Base-by-base conservation (phyloP, 37 sponge, comb jelly and placozoan species). In the Chondrosia reniformis region DNA sequence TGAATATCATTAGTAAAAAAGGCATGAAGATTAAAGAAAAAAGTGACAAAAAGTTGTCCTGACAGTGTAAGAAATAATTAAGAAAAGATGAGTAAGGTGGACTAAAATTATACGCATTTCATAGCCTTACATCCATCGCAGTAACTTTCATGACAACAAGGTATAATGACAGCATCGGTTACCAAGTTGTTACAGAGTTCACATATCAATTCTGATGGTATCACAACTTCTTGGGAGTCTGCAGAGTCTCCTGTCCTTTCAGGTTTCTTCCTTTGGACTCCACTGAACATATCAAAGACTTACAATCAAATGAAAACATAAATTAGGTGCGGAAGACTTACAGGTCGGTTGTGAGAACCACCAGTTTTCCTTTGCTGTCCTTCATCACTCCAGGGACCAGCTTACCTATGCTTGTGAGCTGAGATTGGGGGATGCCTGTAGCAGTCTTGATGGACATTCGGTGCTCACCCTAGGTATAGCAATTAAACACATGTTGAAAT, bases 81-180 rank as follows among this genome's bases (percentile, higher is more conserved):
- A n/a, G n/a, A n/a, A n/a, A n/a, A n/a, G n/a, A n/a, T n/a, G n/a
- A n/a, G n/a, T n/a, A n/a, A n/a, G n/a, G n/a, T n/a, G n/a, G n/a
- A n/a, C n/a, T n/a, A n/a, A n/a, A n/a, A n/a, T n/a, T n/a, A n/a
- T n/a, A n/a, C n/a, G n/a, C n/a, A n/a, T n/a, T n/a, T n/a, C n/a
- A 9, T 25, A 63, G n/a, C 9, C 93, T 82, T 84, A 89, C 98
- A 97, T 25, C 89, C 95, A 80, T 97, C 94, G 77, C 98, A 97
- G 81, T 85, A 97, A 85, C 92, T 89, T 76, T 90, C 87, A 2
- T 81, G 74, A 76, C 98, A 97, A 80, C 98, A 97, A n/a, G 87
- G 83, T 22, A 87, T 93, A 33, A 94, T 82, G 73, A 91, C 90
- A 6, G 98, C 98, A 75, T 97, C 95, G 63, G 76, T 87, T 66